Conservation (phyloP, 2,797 vertebrate genomes). For the Syndactyla subalaris region DNA sequence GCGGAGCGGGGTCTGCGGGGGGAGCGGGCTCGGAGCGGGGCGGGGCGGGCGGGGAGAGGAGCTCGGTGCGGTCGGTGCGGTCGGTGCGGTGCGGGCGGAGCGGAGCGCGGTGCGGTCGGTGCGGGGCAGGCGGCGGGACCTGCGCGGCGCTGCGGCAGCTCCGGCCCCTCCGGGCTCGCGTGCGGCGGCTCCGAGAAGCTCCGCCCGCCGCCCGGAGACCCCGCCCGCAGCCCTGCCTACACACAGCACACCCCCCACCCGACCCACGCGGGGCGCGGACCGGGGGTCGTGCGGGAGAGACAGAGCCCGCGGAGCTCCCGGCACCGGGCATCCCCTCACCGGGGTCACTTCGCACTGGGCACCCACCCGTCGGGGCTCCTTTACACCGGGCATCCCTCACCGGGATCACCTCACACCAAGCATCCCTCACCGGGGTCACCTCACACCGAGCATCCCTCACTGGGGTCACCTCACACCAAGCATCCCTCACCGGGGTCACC, state of each 20-base stretch:
- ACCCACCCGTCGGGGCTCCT: too few relatives aligned
- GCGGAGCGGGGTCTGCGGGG: background rate
- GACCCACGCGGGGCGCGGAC: background rate
- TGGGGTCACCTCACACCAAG: too few relatives aligned
- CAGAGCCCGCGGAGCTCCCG: background rate
- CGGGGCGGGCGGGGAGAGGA: background rate
- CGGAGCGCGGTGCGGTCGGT: background rate
- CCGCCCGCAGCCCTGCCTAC: background rate
- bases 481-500: background rate
- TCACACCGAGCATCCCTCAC: too few relatives aligned
- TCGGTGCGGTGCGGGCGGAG: background rate
- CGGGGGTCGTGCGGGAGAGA: background rate
- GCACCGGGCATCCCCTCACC: background rate
- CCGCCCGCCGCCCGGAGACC: background rate
- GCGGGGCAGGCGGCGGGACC: background rate
- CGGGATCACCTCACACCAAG: too few relatives aligned
- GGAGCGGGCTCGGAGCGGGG: background rate
- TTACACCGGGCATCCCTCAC: background rate
- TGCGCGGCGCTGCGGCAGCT: constrained; percentile 35
- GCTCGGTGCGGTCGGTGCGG: background rate
- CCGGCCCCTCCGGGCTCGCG: constrained; percentile 45
- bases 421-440: too few relatives aligned
- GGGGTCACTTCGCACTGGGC: background rate
- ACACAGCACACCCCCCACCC: background rate
- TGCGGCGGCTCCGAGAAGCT: background rate